These are phyloP conservation scores for Stenopsyche tienmushanensis DNA, from an alignment of 1,140 invertebrate species.

Conservation along the genomic window DNA sequence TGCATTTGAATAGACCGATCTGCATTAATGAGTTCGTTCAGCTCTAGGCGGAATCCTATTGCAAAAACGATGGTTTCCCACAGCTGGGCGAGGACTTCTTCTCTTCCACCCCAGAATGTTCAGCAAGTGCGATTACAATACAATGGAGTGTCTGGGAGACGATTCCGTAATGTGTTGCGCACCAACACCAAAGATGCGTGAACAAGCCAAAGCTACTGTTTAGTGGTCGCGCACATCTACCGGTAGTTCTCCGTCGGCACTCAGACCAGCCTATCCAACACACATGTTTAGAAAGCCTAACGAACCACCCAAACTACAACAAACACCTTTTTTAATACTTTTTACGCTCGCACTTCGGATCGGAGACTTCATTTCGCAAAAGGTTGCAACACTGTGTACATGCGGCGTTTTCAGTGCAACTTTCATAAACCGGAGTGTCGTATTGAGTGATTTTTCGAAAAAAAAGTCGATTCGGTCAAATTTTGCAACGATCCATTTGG, in stretches of 20 bases:
- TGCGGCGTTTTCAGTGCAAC: background rate
- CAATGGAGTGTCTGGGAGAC: conserved; percentile 23
- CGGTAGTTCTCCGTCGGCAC: background rate
- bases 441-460: too few species aligned
- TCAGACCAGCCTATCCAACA: background rate
- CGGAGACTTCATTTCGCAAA: conserved; percentile 1
- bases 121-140: conserved; percentile 16
- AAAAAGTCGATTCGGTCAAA: too few species aligned
- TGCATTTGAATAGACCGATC: too few species aligned
- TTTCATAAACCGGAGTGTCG: too few species aligned
- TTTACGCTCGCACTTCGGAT: too few species aligned
- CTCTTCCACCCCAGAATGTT: background rate
- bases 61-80: background rate
- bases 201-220: too few species aligned
- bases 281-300: conserved; percentile 42
- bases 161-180: conserved; percentile 8
- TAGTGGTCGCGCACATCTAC: background rate
- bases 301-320: conserved; percentile 6
- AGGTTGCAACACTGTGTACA: background rate
- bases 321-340: background rate
- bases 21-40: too few species aligned
- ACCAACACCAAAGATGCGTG: too few species aligned
- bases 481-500: too few species aligned
- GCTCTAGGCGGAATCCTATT: background rate
- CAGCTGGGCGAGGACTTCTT: background rate